phyloP scores from a whole-genome alignment of 1,140 invertebrate species.

The Diabrotica undecimpunctata region DNA sequence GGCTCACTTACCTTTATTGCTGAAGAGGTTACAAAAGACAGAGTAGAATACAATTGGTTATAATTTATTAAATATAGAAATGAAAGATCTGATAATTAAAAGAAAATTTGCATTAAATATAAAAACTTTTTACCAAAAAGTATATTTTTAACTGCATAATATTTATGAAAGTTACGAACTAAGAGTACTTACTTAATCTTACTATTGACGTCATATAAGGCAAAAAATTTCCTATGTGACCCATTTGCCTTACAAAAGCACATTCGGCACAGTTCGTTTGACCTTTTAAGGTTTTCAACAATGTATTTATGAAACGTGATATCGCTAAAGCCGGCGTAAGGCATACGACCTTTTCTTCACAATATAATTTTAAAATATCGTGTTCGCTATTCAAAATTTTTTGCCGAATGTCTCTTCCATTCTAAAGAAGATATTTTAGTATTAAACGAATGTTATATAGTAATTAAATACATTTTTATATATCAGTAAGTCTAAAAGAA shows the following conservation, averaged over 20 bases:
- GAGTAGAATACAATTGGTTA: no score
- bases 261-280: conserved; percentile 37
- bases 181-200: conserved; percentile 33
- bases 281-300: conserved; percentile 38
- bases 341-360: conserved; percentile 28
- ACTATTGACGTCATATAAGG: conserved; percentile 44
- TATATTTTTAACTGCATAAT: no score
- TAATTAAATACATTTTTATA: no score
- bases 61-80: no score
- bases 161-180: no score
- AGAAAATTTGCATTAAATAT: no score
- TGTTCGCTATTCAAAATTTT: conserved; percentile 34
- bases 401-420: conserved; percentile 30
- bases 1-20: no score
- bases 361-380: conserved; percentile 31
- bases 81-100: no score
- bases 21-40: no score
- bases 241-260: conserved; percentile 41
- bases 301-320: conserved; percentile 37
- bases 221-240: conserved; percentile 39
- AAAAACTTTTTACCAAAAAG: no score
- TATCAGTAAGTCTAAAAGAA: no score
- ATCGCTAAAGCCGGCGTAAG: conserved; percentile 38
- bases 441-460: no score
- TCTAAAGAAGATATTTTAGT: conserved; percentile 11